A percentile compares a stretch with the other conserved stretches of the same genome.
Conservation (phyloP, 2,888 invertebrate species). For the Lissonota sp. region DNA sequence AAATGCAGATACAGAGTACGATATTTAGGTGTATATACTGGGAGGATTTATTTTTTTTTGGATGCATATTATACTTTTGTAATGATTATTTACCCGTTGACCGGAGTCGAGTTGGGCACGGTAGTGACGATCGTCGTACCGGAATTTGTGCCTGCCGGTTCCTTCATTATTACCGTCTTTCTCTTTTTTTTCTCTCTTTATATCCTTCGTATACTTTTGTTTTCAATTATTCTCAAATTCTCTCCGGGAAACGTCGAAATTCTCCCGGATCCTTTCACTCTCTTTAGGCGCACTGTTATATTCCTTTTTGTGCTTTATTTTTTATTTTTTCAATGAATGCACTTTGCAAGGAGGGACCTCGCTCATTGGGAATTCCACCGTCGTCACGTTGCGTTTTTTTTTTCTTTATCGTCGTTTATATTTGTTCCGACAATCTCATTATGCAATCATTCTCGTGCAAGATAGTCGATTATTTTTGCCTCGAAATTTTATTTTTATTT, state of each 20-base stretch:
- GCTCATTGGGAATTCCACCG: slow-evolving; percentile 16
- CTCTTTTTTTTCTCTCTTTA: slow-evolving; percentile 19
- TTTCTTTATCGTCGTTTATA: background rate
- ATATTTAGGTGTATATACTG: slow-evolving; percentile 46
- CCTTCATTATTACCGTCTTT: slow-evolving; percentile 72
- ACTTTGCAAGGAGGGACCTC: background rate
- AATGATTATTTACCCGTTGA: slow-evolving; percentile 79
- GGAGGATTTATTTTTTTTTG: slow-evolving; percentile 47
- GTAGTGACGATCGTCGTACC: slow-evolving; percentile 70
- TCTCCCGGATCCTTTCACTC: slow-evolving; percentile 13
- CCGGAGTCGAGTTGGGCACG: slow-evolving; percentile 68
- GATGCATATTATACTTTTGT: slow-evolving; percentile 68
- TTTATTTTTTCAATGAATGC: background rate
- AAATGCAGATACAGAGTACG: slow-evolving; percentile 26
- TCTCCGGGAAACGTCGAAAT: background rate
- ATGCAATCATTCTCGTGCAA: background rate
- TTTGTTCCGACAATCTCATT: slow-evolving; percentile 26
- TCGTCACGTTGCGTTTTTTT: background rate
- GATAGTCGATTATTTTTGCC: slow-evolving; percentile 11
- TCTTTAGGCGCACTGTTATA: background rate
- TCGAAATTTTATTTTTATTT: background rate
- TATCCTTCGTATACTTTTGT: no score
- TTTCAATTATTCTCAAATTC: slow-evolving; percentile 15
- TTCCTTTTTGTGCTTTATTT: background rate
- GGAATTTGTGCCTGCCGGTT: slow-evolving; percentile 73